These are phyloP conservation scores for Clarias magur DNA, from an alignment of 2,113 vertebrate species.

Conservation along the genomic window DNA sequence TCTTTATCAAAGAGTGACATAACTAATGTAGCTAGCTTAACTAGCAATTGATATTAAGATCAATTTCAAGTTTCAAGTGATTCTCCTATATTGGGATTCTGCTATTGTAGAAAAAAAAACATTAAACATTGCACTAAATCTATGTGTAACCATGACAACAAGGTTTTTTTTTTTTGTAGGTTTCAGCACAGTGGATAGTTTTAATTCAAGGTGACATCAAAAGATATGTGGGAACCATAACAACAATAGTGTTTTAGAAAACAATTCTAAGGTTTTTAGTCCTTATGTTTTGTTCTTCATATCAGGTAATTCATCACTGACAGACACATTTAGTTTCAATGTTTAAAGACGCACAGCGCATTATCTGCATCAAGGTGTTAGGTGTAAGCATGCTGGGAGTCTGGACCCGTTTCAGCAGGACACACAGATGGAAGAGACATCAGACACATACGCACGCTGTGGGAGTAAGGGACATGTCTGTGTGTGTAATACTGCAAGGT, in stretches of 20 bases:
- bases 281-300: background rate
- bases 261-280: background rate
- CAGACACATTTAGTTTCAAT: background rate
- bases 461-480: conserved; percentile 21
- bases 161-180: background rate
- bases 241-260: background rate
- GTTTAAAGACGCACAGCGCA: background rate
- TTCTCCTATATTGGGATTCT: background rate
- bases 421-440: conserved; percentile 26
- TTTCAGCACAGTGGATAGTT: background rate
- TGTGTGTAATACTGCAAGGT: background rate
- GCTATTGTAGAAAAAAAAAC: background rate
- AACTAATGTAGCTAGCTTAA: background rate
- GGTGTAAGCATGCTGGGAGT: conserved; percentile 27
- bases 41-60: no score
- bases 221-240: background rate
- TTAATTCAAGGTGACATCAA: background rate
- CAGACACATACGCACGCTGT: background rate
- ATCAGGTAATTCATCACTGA: background rate
- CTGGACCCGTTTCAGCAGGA: background rate
- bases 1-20: background rate
- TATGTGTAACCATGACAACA: background rate
- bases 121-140: background rate
- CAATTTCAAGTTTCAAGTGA: background rate
- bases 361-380: conserved; percentile 19